Conservation (phyloP, 2,797 vertebrate genomes). For the Gallinago nigripennis region DNA sequence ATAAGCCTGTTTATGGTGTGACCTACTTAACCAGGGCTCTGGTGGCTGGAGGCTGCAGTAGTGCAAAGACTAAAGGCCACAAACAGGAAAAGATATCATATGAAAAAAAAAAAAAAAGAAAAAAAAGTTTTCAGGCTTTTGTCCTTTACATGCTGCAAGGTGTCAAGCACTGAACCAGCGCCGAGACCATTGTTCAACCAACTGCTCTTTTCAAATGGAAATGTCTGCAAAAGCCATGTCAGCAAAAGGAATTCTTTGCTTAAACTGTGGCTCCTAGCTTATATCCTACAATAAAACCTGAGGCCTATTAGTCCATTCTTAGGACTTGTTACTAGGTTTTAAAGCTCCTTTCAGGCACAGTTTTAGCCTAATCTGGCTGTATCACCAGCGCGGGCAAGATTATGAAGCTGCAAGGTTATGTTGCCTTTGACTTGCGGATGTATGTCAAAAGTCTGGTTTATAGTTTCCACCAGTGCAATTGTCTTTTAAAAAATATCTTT, state of each 20-base stretch:
- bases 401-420: not conserved
- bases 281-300: conserved; percentile 34
- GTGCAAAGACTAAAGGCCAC: conserved; percentile 45
- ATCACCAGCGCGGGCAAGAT: not conserved
- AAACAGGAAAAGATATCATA: conserved; percentile 54
- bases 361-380: conserved; percentile 20
- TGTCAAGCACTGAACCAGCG: conserved; percentile 13
- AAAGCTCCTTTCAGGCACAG: conserved; percentile 14
- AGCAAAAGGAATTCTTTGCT: conserved; percentile 33
- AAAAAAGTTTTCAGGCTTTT: conserved; percentile 7
- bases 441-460: not conserved
- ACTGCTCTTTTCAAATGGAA: conserved; percentile 68
- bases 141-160: conserved; percentile 49
- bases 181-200: conserved; percentile 34
- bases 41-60: not conserved
- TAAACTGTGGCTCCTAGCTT: not conserved
- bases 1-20: conserved; percentile 41
- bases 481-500: not conserved
- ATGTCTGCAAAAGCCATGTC: conserved; percentile 44
- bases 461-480: not conserved
- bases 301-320: not conserved
- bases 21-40: not conserved
- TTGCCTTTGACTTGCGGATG: not conserved
- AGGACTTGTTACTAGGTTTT: conserved; percentile 2
- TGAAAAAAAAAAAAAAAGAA: not conserved